Conservation (phyloP, 2,888 invertebrate genomes). For the Lottia scabra region DNA sequence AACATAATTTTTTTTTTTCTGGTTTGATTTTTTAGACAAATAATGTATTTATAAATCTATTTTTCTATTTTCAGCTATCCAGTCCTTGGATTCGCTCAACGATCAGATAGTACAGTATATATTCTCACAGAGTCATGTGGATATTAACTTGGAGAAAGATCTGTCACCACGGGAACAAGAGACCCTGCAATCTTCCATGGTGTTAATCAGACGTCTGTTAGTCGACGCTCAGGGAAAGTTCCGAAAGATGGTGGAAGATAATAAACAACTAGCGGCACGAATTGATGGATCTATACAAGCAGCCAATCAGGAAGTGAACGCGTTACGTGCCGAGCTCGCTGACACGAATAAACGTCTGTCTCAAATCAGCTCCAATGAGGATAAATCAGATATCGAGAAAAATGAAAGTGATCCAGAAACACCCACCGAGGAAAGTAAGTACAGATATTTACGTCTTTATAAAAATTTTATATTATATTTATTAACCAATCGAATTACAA, state of each 20-base stretch:
- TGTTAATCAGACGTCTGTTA: slow-evolving; percentile 87
- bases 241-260: slow-evolving; percentile 91
- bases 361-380: slow-evolving; percentile 39
- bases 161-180: slow-evolving; percentile 69
- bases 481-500: no score
- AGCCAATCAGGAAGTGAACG: slow-evolving; percentile 73
- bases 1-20: no score
- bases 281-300: slow-evolving; percentile 67
- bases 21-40: no score
- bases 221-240: slow-evolving; percentile 87
- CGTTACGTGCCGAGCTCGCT: slow-evolving; percentile 73
- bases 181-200: slow-evolving; percentile 82
- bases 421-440: no score
- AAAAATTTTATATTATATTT: no score
- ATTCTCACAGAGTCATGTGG: slow-evolving; percentile 58
- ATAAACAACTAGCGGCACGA: slow-evolving; percentile 73
- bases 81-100: slow-evolving; percentile 70
- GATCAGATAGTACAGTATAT: slow-evolving; percentile 71
- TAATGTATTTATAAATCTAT: not conserved
- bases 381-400: slow-evolving; percentile 13
- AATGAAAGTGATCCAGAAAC: slow-evolving; percentile 9
- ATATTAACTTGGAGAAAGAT: slow-evolving; percentile 46
- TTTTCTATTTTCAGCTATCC: slow-evolving; percentile 67
- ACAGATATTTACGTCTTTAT: no score
- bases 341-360: slow-evolving; percentile 72